Conservation (phyloP, 2,113 vertebrate species). For the Lophura nycthemera region DNA sequence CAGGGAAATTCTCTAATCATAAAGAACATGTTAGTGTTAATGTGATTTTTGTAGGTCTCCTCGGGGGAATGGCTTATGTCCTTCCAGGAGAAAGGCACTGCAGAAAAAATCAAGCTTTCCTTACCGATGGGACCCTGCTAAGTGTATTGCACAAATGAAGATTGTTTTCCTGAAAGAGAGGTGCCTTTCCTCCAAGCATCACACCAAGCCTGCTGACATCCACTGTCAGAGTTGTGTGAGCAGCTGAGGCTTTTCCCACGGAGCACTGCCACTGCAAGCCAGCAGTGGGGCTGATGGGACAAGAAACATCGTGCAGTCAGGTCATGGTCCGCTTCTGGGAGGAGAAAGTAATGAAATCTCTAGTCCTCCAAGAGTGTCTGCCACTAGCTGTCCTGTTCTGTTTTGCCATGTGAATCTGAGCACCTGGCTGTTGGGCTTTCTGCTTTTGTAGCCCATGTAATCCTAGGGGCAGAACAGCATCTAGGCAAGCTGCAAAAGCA, state of each 20-base stretch:
- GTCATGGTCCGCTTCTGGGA: background rate
- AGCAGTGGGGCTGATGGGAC: background rate
- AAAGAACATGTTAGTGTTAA: constrained; percentile 20
- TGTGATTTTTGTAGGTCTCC: constrained; percentile 16
- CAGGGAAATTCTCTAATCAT: constrained; percentile 52
- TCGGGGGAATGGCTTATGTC: constrained; percentile 27
- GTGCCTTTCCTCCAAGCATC: background rate
- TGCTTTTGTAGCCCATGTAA: background rate
- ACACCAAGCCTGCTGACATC: background rate
- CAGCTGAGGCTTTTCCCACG: background rate
- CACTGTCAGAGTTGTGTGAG: background rate
- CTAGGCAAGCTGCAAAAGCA: background rate
- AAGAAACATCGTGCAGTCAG: background rate
- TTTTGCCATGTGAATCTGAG: background rate
- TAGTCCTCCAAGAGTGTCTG: background rate
- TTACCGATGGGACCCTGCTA: background rate
- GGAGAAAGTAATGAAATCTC: background rate
- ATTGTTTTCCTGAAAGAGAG: constrained; percentile 3
- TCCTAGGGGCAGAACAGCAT: background rate
- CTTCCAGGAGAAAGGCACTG: constrained; percentile 24
- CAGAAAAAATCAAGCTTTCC: constrained; percentile 20
- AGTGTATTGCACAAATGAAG: background rate
- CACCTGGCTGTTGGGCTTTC: background rate
- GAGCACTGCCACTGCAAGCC: background rate
- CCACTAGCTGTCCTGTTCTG: background rate